Base-by-base conservation (phyloP, 2,113 vertebrate genomes). In the Mirounga angustirostris region DNA sequence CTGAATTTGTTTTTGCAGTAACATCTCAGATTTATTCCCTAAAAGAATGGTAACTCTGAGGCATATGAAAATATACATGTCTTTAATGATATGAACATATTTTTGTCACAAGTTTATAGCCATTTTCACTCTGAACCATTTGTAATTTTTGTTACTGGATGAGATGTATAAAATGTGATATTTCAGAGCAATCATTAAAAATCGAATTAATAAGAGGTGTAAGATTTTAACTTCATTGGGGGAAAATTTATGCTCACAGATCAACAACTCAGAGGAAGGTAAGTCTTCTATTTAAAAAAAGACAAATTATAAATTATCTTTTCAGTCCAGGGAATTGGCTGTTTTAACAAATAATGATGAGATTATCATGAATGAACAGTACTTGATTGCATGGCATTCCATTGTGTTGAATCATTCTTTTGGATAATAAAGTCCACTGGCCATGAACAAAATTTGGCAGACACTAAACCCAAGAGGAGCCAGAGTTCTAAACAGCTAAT, bases 401-500 rank as follows among this genome's bases (percentile, higher is more conserved):
- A 83, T 87, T 84, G 5, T 54, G 7, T 59, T 58, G 58, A 95
- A 21, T 80, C 43, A 63, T 89, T 96, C 24, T 69, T 95, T 52
- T 63, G 33, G 30, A 63, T 90, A 24, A 11, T 52, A n/a, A 86
- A 81, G 16, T 87, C 50, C 36, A 82, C 79, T 26, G 14, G 56
- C 61, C 50, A 65, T 92, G 26, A 94, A 43, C 10, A 82, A 89
- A 89, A 67, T 83, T 65, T 94, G 74, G 56, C 76, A 95, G 80
- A 76, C 6, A 61, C 61, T 54, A 95, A 85, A 65, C 6, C 14
- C 33, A 82, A n/a, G 2, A 78, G 21, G 3, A 93, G 24, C 24
- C 89, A 81, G 91, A 93, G 65, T 84, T 92, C 76, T 95, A 94
- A 92, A 80, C 50, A 94, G 22, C 14, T 92, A 87, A 81, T 96